Evolutionary conservation across 2,888 invertebrate species (phyloP).

Genomic region (Strigamia crassipes): DNA sequence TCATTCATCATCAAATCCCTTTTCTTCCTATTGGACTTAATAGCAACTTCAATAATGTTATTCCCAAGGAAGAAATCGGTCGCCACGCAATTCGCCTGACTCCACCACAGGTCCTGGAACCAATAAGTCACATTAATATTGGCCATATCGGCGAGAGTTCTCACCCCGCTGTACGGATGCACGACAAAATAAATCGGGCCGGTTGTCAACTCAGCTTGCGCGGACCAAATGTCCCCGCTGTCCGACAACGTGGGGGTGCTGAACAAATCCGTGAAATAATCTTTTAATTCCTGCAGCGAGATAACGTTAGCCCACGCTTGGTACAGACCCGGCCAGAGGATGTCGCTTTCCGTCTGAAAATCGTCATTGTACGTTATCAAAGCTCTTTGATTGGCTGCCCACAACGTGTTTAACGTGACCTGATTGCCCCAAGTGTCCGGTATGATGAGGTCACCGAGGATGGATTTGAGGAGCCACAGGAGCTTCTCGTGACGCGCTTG

Average conservation of each 20-base stretch:
- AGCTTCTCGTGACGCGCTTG: slow-evolving; percentile 64
- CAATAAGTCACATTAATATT: slow-evolving; percentile 73
- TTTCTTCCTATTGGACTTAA: slow-evolving; percentile 58
- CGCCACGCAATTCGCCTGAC: slow-evolving; percentile 61
- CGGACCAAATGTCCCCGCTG: slow-evolving; percentile 61
- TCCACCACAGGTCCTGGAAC: slow-evolving; percentile 64
- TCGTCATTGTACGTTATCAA: slow-evolving; percentile 67
- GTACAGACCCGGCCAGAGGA: slow-evolving; percentile 66
- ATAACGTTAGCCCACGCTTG: slow-evolving; percentile 59
- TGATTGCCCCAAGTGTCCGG: slow-evolving; percentile 62
- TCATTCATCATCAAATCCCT: background rate
- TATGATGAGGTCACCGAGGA: slow-evolving; percentile 66
- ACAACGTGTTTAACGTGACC: slow-evolving; percentile 67
- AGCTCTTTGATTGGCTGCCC: slow-evolving; percentile 64
- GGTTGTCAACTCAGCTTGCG: slow-evolving; percentile 76
- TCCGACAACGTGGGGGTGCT: slow-evolving; percentile 57
- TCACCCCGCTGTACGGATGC: slow-evolving; percentile 67
- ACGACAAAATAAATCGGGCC: slow-evolving; percentile 68
- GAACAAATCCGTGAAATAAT: slow-evolving; percentile 57
- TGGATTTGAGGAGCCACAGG: slow-evolving; percentile 64
- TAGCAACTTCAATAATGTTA: slow-evolving; percentile 62
- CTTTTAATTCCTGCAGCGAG: background rate
- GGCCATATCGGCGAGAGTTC: slow-evolving; percentile 68
- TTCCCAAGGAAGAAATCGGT: slow-evolving; percentile 64
- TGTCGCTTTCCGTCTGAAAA: slow-evolving; percentile 57